Base-by-base conservation (phyloP, 2,888 invertebrate species). In the Eupithecia abbreviata region DNA sequence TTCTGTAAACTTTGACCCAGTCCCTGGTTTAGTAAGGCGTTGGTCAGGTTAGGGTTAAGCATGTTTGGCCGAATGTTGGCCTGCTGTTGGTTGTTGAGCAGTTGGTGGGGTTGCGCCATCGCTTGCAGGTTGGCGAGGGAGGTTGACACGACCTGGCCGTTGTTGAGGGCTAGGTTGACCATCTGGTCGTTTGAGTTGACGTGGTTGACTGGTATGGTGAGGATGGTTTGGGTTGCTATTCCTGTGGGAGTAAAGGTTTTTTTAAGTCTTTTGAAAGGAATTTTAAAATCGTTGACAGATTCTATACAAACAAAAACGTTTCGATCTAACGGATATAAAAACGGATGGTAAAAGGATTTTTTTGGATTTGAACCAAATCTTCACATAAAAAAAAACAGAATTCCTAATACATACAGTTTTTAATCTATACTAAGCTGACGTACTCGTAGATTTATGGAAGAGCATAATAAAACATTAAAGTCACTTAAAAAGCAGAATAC, bases 161-260 rank as follows among this genome's bases (percentile, higher is more conserved):
- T 98, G 91, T 97, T 97, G 81, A 98, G 95, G 6, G 98, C 97
- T 86, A 98, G 92, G 90, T 98, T 97, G 47, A 97, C 97, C 96
- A 97, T 97, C 85, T 96, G 96, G 84, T 96, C 96, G 89, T 96
- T 96, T 71, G 96, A 96, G 94, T 97, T 98, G 82, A 98, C 97
- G 94, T 98, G 98, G 93, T 97, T 98, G 79, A 99, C 98, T 75
- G 99, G 99, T 90, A 99, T 99, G 83, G 99, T 98, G 85, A 99
- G 96, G 89, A 99, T 98, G 87, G 99, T 99, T 95, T 99, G 99
- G 73, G 98, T 98, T 74, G 98, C 98, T 90, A 99, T 97, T 84
- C 98, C 98, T 98, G 93, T 68, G 86, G 85, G 77, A 83, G 75
- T 10, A 83, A 81, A 69, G 3, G 3, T 43, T 15, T 10, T 18